Base-by-base conservation (phyloP, 53 echinoderm and acorn worm genomes). In the Arbacia lixula region DNA sequence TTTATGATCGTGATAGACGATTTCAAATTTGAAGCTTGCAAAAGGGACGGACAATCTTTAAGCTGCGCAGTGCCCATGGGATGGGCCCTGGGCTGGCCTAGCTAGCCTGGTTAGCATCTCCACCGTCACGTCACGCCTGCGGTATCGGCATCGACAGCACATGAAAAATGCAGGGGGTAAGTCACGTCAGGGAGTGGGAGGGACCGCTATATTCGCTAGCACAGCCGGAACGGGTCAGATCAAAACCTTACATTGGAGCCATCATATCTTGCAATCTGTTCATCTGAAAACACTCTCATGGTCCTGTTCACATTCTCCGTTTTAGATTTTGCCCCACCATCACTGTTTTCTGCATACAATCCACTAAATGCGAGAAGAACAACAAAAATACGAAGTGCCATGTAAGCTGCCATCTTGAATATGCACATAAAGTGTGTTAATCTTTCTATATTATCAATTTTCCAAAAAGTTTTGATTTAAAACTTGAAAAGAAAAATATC, bases 231-330 rank as follows among this genome's bases (percentile, higher is more conserved):
- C 26, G 31, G 33, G 62, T 8, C n/a, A n/a, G n/a, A n/a, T 31
- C 6, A 62, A 62, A 62, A 6, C 30, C 95, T 91, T 83, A 95
- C 95, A 56, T 83, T 54, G 38, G 91, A 89, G 50, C 95, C 95
- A 78, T 95, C 95, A 83, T 87, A 95, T 37, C 68, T n/a, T 33
- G 93, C 79, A 49, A 95, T 58, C 24, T 95, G 91, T 50, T 88
- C 83, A 29, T 83, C 72, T 28, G 89, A 87, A 51, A 95, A 95
- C 30, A 78, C 86, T 69, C 75, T 67, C 64, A 90, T 60, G 19
- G 87, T 65, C 54, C 64, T 14, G 39, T 40, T 22, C 10, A 41
- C 62, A 21, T 34, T 77, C 3, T 56, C 56, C 21, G 58, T 58
- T 29, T 77, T 58, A 6, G 38, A 24, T 57, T 77, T 34, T 17